Conservation (phyloP, 1,140 invertebrate genomes). For the Chrysomallon squamiferum region DNA sequence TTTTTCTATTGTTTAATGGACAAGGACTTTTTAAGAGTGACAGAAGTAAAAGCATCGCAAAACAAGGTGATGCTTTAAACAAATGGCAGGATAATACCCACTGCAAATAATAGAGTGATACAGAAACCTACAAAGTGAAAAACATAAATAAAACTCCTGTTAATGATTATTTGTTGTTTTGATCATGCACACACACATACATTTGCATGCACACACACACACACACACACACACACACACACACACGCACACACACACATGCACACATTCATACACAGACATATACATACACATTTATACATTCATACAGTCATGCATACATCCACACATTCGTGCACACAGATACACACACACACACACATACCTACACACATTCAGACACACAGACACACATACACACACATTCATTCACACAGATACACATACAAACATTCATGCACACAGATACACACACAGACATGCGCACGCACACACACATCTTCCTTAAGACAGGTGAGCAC, state of each 20-base stretch:
- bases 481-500: too few relatives aligned
- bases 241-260: not conserved
- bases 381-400: slow-evolving; percentile 3
- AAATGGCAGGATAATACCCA: too few relatives aligned
- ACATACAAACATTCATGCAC: not conserved
- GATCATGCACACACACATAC: slow-evolving; percentile 4
- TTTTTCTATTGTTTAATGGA: too few relatives aligned
- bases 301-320: not conserved
- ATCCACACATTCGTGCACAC: not conserved
- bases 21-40: too few relatives aligned
- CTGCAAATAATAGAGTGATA: too few relatives aligned
- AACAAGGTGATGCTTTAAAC: too few relatives aligned
- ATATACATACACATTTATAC: not conserved
- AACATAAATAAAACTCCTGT: too few relatives aligned
- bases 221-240: not conserved
- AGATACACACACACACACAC: slow-evolving; percentile 4
- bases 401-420: not conserved
- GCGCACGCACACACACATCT: not conserved
- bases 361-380: not conserved
- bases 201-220: slow-evolving; percentile 6
- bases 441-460: not conserved
- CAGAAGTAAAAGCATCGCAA: too few relatives aligned
- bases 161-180: too few relatives aligned
- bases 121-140: too few relatives aligned
- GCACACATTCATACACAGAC: not conserved